Base-by-base conservation (phyloP, 2,888 invertebrate genomes). In the Eristalis tenax region DNA sequence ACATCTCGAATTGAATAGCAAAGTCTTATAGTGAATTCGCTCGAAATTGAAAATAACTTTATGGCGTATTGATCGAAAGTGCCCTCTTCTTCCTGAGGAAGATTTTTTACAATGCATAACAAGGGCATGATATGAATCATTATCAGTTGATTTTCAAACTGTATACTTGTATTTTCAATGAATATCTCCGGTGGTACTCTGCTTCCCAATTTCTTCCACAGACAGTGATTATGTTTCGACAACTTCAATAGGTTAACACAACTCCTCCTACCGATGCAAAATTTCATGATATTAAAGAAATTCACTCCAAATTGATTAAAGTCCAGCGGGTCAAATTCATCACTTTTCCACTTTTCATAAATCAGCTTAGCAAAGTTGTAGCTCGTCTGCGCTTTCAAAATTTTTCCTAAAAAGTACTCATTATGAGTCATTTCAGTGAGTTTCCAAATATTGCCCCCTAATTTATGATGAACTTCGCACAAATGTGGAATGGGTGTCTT, bases 71-170 rank as follows among this genome's bases (percentile, higher is more conserved):
- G 94, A 73, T 95, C 94, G 18, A 96, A 94, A 18, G 94, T 92
- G 65, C 94, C 94, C 59, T 91, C 91, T 5, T 90, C 90, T n/a
- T 90, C 89, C 4, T 79, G 63, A 63, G 89, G 83, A 1, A 91
- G 50, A 22, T 50, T 90, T 57, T 92, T 91, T 50, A 94, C 91
- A 50, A 94, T 93, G 50, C 93, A 91, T 38, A 95, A 91, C 38
- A 96, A 91, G 0, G 97, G 97, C 63, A 96, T 91, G 15, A 96
- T 92, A 90, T 96, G 94, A 87, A 95, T 93, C 69, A 94, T 93
- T 26, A 96, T 91, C 88, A 96, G 92, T 91, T 96, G 95, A 90
- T 95, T 94, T 89, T 95, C 94, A 81, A 95, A 93, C 38, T 94
- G 89, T 8, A 92, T 91, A 0, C 90, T 89, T 68, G 93, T 91